Evolutionary conservation across 1,140 invertebrate species (phyloP), one percentile per base, ranked within the genome.

Genomic region (Drosophila bipectinata): DNA sequence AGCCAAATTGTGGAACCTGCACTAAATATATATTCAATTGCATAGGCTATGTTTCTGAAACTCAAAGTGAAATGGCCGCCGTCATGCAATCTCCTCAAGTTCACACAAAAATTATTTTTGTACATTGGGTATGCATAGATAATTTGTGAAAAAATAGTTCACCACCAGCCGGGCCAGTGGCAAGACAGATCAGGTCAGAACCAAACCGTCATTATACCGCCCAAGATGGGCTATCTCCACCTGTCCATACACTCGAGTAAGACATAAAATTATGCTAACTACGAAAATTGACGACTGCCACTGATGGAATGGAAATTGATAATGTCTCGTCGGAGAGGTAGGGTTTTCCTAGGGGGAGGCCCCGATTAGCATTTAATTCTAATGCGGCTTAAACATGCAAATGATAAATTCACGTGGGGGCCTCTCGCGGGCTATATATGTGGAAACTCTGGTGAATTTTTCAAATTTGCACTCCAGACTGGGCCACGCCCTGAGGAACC

Each of bases 161-260:
- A 44, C 72, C 51, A 21, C 34, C 39, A 28, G 26, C 26, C 26
- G 4, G 26, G 9, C n/a, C 24, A 12, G 15, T 28, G 9, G 15
- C 1, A 53, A 44, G 59, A 18, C 39, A 54, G 41, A 48, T 68
- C 64, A 15, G 64, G 64, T 69, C 64, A 41, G 18, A 14, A n/a
- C 52, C 24, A 84, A 81, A 77, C 79, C 84, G 61, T 72, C 69
- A 87, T 87, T 87, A 82, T 84, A 87, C 77, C 81, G 67, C 81
- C 82, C 82, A 73, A 74, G 82, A 85, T 58, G 60, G 34, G 2
- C 71, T 41, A 41, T 56, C 69, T 60, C 6, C n/a, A 12, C n/a
- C 47, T 49, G 21, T 32, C 30, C n/a, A 64, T 55, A 62, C 8
- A 18, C 26, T 12, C 59, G 30, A 84, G 48, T 68, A 73, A 77